These are phyloP conservation scores for Plecotus auritus DNA, from an alignment of 2,113 vertebrate genomes.

Conservation along the genomic window DNA sequence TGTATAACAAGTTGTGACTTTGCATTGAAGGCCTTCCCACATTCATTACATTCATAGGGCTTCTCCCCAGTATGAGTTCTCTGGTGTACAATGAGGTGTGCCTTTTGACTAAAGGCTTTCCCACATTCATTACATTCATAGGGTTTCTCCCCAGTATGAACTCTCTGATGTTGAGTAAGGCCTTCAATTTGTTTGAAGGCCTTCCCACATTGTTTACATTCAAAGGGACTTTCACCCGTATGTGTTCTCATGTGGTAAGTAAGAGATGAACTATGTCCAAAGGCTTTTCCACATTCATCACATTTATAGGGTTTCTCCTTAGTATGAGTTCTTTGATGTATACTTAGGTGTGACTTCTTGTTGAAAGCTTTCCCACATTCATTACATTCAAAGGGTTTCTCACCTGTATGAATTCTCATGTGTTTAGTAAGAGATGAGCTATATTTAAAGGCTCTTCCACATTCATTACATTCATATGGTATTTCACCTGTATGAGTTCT, in stretches of 20 bases:
- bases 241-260: slow-evolving; percentile 71
- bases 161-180: slow-evolving; percentile 70
- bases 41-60: slow-evolving; percentile 75
- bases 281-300: slow-evolving; percentile 81
- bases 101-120: slow-evolving; percentile 73
- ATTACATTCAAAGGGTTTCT: slow-evolving; percentile 71
- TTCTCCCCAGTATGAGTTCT: slow-evolving; percentile 77
- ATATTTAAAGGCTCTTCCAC: slow-evolving; percentile 72
- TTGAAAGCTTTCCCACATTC: slow-evolving; percentile 74
- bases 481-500: slow-evolving; percentile 75
- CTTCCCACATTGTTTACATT: slow-evolving; percentile 71
- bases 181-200: slow-evolving; percentile 71
- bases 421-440: slow-evolving; percentile 75
- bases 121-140: slow-evolving; percentile 74
- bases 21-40: slow-evolving; percentile 84
- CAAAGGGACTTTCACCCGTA: slow-evolving; percentile 73
- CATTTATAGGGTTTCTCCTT: slow-evolving; percentile 80
- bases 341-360: slow-evolving; percentile 66
- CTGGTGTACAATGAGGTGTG: slow-evolving; percentile 76
- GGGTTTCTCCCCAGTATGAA: slow-evolving; percentile 75
- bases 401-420: slow-evolving; percentile 73
- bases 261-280: slow-evolving; percentile 72
- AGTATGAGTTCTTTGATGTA: slow-evolving; percentile 73
- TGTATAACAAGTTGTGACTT: slow-evolving; percentile 90
- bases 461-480: slow-evolving; percentile 72